Conservation (phyloP, 2,888 invertebrate genomes). For the Hypolimnas misippus region DNA sequence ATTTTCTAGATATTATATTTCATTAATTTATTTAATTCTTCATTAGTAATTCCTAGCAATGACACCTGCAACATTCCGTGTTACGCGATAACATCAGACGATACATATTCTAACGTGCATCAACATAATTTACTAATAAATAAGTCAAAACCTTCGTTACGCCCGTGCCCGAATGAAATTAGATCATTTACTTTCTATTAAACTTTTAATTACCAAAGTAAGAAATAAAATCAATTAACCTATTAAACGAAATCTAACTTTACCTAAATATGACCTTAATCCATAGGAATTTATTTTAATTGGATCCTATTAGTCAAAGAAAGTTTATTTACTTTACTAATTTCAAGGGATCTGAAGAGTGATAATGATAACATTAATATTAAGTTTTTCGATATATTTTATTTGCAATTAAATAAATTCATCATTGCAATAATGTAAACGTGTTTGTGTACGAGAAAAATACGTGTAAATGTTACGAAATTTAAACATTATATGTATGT, state of each 20-base stretch:
- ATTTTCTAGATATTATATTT: not conserved
- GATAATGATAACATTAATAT: too few relatives aligned
- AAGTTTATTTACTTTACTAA: too few relatives aligned
- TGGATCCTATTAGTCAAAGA: too few relatives aligned
- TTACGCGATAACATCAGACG: constrained; percentile 5
- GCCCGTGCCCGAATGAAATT: not conserved
- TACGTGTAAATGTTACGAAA: constrained; percentile 14
- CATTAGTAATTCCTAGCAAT: constrained; percentile 1
- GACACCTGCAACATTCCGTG: constrained; percentile 8
- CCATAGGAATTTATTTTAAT: too few relatives aligned
- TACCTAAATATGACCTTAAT: too few relatives aligned
- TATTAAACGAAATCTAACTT: too few relatives aligned
- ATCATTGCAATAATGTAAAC: not conserved
- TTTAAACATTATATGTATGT: constrained; percentile 10
- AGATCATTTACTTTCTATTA: not conserved
- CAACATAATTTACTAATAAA: not conserved
- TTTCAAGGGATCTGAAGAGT: too few relatives aligned
- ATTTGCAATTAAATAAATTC: not conserved
- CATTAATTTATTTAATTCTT: not conserved
- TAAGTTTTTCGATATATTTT: not conserved
- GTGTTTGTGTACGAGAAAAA: not conserved
- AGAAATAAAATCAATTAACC: too few relatives aligned
- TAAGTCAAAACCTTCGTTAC: not conserved
- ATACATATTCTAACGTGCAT: constrained; percentile 3
- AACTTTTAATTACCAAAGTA: not conserved